A percentile compares a stretch with the other conserved stretches of the same genome.
phyloP scores from a whole-genome alignment of 2,888 invertebrate species.

The Ornithoptera alexandrae region DNA sequence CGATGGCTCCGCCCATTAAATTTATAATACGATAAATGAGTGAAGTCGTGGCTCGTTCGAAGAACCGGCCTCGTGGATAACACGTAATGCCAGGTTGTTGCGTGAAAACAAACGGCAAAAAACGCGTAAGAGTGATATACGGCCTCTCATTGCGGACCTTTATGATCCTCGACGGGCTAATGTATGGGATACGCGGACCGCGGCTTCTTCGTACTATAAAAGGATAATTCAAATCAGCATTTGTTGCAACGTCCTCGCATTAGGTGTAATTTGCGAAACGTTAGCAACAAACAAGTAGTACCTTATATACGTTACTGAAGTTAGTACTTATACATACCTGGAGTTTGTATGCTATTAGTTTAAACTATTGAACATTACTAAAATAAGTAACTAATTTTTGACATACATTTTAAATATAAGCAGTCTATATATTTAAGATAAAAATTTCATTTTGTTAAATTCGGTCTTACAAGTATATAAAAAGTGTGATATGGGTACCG shows the following conservation, averaged over 20 bases:
- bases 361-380: too few species aligned
- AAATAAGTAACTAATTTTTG: too few species aligned
- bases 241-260: slow-evolving; percentile 61
- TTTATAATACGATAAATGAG: slow-evolving; percentile 77
- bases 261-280: slow-evolving; percentile 57
- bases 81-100: slow-evolving; percentile 70
- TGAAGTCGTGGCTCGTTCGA: slow-evolving; percentile 53
- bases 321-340: too few species aligned
- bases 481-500: too few species aligned
- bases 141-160: slow-evolving; percentile 61
- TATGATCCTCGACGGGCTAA: slow-evolving; percentile 64
- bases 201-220: slow-evolving; percentile 60
- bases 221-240: slow-evolving; percentile 71
- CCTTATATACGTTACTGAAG: not conserved
- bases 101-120: slow-evolving; percentile 75
- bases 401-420: too few species aligned
- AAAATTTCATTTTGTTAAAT: too few species aligned
- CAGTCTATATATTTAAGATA: too few species aligned
- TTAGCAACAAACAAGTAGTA: not conserved
- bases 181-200: slow-evolving; percentile 64
- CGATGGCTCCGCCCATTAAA: slow-evolving; percentile 75
- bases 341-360: too few species aligned
- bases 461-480: too few species aligned
- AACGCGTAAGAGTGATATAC: slow-evolving; percentile 64
- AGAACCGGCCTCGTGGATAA: slow-evolving; percentile 69